These are phyloP conservation scores for Taurulus bubalis DNA, from an alignment of 2,113 vertebrate species.

Conservation along the genomic window DNA sequence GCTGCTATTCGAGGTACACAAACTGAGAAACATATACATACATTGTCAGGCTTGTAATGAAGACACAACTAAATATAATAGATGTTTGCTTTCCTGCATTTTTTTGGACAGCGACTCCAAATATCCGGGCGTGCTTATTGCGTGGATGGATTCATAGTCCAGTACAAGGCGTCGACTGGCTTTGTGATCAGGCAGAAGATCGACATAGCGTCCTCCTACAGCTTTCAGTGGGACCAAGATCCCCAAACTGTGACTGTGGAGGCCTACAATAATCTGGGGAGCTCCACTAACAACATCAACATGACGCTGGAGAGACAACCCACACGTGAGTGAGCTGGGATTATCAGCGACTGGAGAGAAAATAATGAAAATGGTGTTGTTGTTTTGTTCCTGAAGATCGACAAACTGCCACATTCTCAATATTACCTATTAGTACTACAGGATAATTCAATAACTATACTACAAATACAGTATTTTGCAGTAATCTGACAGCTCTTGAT, in stretches of 20 bases:
- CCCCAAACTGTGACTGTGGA: slow-evolving; percentile 85
- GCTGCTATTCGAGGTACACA: slow-evolving; percentile 90
- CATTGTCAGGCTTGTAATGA: background rate
- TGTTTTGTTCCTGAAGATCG: background rate
- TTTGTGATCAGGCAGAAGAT: slow-evolving; percentile 73
- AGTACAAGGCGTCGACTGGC: slow-evolving; percentile 74
- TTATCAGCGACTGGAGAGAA: background rate
- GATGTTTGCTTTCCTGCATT: background rate
- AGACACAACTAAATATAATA: background rate
- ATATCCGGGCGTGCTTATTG: slow-evolving; percentile 82
- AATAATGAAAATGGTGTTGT: background rate
- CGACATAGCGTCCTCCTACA: slow-evolving; percentile 79
- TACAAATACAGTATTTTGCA: background rate
- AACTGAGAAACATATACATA: background rate
- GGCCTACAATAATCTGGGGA: slow-evolving; percentile 89
- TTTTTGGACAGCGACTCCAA: slow-evolving; percentile 79
- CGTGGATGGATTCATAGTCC: slow-evolving; percentile 85
- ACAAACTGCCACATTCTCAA: too few species aligned
- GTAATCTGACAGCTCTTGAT: too few species aligned
- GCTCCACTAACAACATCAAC: slow-evolving; percentile 87
- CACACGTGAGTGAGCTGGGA: slow-evolving; percentile 78
- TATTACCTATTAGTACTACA: too few species aligned
- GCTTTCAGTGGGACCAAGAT: slow-evolving; percentile 86
- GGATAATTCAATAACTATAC: background rate
- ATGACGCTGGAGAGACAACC: slow-evolving; percentile 86